phyloP scores from a whole-genome alignment of 1,140 invertebrate species.

The Drosophila mayri region DNA sequence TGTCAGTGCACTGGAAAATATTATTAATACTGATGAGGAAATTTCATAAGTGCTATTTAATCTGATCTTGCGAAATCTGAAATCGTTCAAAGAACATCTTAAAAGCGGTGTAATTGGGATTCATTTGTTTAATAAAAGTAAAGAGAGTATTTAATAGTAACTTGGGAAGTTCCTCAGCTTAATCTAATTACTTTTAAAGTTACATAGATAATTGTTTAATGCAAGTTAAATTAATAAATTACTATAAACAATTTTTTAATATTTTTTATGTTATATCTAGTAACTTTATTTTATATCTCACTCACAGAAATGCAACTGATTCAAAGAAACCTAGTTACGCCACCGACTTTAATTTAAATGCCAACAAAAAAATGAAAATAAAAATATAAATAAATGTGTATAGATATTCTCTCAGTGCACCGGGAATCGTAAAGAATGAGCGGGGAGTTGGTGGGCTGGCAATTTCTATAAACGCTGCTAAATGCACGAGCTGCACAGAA shows the following conservation, averaged over 20 bases:
- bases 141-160: not conserved
- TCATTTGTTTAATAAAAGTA: too few relatives aligned
- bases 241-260: not conserved
- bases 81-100: not conserved
- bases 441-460: slow-evolving; percentile 45
- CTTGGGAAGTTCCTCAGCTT: not conserved
- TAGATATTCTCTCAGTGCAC: not conserved
- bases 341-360: not conserved
- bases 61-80: not conserved
- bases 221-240: not conserved
- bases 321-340: not conserved
- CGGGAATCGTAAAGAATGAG: not conserved
- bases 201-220: not conserved
- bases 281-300: not conserved
- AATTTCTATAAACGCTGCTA: slow-evolving; percentile 80
- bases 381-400: not conserved
- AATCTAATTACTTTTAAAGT: not conserved
- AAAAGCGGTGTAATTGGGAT: not conserved
- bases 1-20: slow-evolving; percentile 9
- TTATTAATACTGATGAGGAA: not conserved
- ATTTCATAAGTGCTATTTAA: not conserved
- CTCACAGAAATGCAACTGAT: too few relatives aligned
- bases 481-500: slow-evolving; percentile 52
- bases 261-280: not conserved
- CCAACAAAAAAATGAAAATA: not conserved